Evolutionary conservation across 2,888 invertebrate genomes (phyloP), one percentile per base, ranked within the genome.

Genomic region (Chorisops tibialis): DNA sequence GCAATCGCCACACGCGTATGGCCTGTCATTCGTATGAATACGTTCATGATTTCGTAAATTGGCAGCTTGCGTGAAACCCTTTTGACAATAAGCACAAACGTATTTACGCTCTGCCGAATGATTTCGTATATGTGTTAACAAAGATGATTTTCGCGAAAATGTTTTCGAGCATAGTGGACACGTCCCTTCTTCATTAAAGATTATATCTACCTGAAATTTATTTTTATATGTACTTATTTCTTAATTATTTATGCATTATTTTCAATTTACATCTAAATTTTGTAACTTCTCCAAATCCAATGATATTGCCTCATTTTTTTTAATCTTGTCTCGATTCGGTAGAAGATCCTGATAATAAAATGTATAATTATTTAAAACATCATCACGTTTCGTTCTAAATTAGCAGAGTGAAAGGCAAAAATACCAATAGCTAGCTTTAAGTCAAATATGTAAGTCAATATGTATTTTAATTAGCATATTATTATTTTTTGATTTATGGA

Each of bases 51-150:
- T 79, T 63, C 79, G 71, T 68, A 79, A 71, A 72, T 79, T 79
- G 62, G 79, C 79, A 49, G 79, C 79, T 67, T 79, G 79, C 65
- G 79, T 78, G 63, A 78, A 78, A 59, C 78, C 78, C 72, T 79
- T 79, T 71, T 78, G 75, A 68, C 79, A 79, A 66, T 70, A 78
- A 62, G 69, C 74, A 68, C 79, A 79, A 59, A 77, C 75, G 70
- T 75, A 79, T 67, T 79, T 79, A 45, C 78, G 72, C 68, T 79
- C 79, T 41, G 77, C 78, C 49, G 79, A 76, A 70, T 79, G 79
- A 72, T 79, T 79, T 59, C 79, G 74, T 70, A 79, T 78, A 69
- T 79, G 79, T 65, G 79, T 79, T 69, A 78, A 69, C 64, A 79
- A 69, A 59, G 79, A 79, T 61, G 78, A 75, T 69, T 78, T 78